Conservation (phyloP, 2,888 invertebrate genomes). For the Romanomermis culicivorax region DNA sequence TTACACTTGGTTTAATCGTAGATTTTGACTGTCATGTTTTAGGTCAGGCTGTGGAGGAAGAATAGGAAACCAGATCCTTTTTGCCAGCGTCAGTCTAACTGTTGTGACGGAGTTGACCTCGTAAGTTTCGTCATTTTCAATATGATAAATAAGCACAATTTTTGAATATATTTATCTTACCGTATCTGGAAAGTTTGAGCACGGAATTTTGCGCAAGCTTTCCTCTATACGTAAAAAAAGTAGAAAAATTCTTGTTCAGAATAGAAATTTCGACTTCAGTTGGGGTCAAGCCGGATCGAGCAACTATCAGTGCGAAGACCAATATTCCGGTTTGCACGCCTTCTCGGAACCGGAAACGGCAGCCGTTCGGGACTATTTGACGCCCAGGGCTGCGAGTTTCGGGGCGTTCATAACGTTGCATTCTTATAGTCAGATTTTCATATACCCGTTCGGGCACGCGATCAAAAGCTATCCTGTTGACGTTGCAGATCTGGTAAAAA, state of each 20-base stretch:
- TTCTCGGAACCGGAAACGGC: slow-evolving; percentile 25
- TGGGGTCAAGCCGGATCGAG: neutral
- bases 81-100: neutral
- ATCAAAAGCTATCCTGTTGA: slow-evolving; percentile 21
- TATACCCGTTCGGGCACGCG: slow-evolving; percentile 12
- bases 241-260: neutral
- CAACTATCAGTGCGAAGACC: slow-evolving; percentile 22
- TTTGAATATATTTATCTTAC: neutral
- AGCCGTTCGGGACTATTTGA: slow-evolving; percentile 23
- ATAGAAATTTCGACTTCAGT: neutral
- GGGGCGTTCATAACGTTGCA: slow-evolving; percentile 14
- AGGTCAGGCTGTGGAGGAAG: neutral
- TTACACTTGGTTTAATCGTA: neutral
- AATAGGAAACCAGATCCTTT: neutral
- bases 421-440: slow-evolving; percentile 10
- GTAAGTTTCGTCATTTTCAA: neutral
- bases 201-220: neutral
- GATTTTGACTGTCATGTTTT: neutral
- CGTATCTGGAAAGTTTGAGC: neutral
- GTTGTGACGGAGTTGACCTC: slow-evolving; percentile 1
- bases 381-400: neutral
- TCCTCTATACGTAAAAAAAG: too few species aligned
- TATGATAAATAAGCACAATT: neutral
- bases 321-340: slow-evolving; percentile 22
- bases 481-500: slow-evolving; percentile 23